Base-by-base conservation (phyloP, 2,888 invertebrate species). In the Crematogaster levior region DNA sequence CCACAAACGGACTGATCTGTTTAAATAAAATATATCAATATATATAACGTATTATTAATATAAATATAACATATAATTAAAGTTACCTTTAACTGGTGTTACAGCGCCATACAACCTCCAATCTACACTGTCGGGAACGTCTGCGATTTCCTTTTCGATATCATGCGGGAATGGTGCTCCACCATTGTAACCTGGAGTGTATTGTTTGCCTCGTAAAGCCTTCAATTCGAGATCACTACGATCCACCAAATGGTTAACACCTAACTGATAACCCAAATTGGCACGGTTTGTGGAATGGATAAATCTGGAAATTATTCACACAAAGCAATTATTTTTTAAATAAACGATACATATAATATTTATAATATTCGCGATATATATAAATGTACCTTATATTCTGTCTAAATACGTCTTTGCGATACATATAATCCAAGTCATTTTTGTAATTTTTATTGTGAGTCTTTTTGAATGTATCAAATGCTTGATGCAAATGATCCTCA, bases 1-100 rank as follows among this genome's bases (percentile, higher is more conserved):
- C 99, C 99, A 95, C 99, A 99, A 12, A 99, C 98, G 0, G 98
- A 98, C 95, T 99, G 99, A 96, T 99, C 99, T 97, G 92, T n/a
- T 53, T 7, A 12, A 72, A 58, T 48, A 7, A 66, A 73, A 12
- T 61, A 58, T 21, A 27, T 34, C 24, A 43, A 18, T 51, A 53
- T 5, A 6, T 24, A 30, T 27, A n/a, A 56, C 5, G 18, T 74
- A 37, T 21, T 60, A 27, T 21, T 40, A 27, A 34, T 34, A 6
- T 6, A 3, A 12, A 12, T n/a, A 56, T 53, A 30, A 18, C 15
- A 40, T n/a, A n/a, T n/a, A n/a, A n/a, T 37, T 18, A 18, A 24
- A 34, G 18, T 48, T 30, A 97, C 98, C 98, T 97, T 97, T 98
- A 12, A 99, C 99, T 0, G 98, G 98, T 0, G 98, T 98, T 0